These are phyloP conservation scores for Ectropis crepuscularia DNA, from an alignment of 2,888 invertebrate species.

Conservation along the genomic window DNA sequence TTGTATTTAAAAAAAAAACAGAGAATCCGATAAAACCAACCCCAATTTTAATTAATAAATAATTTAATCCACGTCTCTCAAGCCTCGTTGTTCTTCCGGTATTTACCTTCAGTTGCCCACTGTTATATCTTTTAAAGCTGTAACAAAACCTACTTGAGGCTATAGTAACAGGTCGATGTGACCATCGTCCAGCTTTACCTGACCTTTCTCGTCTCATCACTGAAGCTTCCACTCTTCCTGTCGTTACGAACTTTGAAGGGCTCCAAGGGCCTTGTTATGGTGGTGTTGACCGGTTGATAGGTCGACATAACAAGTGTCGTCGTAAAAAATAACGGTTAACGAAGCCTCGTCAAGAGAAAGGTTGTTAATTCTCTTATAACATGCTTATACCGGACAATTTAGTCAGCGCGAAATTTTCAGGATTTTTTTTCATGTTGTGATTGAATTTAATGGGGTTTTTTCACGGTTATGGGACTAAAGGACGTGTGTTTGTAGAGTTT, in stretches of 20 bases:
- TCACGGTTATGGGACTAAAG: not conserved
- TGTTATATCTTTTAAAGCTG: conserved; percentile 46
- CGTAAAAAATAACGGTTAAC: conserved; percentile 56
- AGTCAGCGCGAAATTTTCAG: conserved; percentile 20
- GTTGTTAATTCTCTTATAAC: conserved; percentile 41
- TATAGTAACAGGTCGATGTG: conserved; percentile 45
- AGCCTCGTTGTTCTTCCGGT: conserved; percentile 7
- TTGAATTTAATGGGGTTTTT: conserved; percentile 8
- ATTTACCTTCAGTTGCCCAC: conserved; percentile 42
- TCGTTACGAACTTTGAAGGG: conserved; percentile 10
- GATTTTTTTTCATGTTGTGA: conserved; percentile 5
- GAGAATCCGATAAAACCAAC: conserved; percentile 17
- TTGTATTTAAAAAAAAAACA: too few relatives aligned
- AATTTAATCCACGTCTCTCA: conserved; percentile 10
- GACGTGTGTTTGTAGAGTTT: not conserved
- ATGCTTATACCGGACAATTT: conserved; percentile 28
- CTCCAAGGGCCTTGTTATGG: conserved; percentile 33
- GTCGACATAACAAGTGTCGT: conserved; percentile 54
- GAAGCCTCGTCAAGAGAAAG: conserved; percentile 38
- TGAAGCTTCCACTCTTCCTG: conserved; percentile 6
- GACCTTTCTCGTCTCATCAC: conserved; percentile 32
- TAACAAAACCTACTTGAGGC: conserved; percentile 38
- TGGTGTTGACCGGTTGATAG: conserved; percentile 48
- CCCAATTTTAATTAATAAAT: conserved; percentile 14
- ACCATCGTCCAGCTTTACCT: conserved; percentile 32